Percentiles rank a stretch among this genome's conserved stretches.
These are phyloP conservation scores for Drosophila asahinai DNA, from an alignment of 1,140 invertebrate genomes.

Conservation along the genomic window DNA sequence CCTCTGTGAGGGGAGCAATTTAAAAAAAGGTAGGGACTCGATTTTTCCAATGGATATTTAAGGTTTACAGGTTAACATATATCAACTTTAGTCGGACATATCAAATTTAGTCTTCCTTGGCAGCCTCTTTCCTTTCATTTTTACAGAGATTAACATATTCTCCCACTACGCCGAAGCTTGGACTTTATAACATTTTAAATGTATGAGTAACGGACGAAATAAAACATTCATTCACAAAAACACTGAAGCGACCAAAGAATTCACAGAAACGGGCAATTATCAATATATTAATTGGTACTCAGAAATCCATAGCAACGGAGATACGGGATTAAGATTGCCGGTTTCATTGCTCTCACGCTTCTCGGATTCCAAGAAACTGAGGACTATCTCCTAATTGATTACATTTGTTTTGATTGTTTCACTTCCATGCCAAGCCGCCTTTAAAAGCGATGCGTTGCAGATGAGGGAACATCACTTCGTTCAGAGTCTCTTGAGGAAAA, in stretches of 20 bases:
- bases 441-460: conserved; percentile 1
- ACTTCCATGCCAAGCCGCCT: not conserved
- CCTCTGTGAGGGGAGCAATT: too few species aligned
- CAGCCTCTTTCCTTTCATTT: too few species aligned
- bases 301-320: not conserved
- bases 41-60: too few species aligned
- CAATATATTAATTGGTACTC: not conserved
- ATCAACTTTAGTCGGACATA: too few species aligned
- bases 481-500: not conserved
- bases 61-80: too few species aligned
- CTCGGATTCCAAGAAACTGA: not conserved
- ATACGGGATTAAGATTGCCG: not conserved
- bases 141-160: too few species aligned
- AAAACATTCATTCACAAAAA: not conserved
- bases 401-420: not conserved
- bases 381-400: conserved; percentile 3
- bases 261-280: not conserved
- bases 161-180: too few species aligned
- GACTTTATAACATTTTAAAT: too few species aligned
- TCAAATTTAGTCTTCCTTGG: too few species aligned
- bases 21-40: too few species aligned
- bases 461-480: not conserved
- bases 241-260: not conserved
- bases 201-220: too few species aligned
- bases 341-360: not conserved